Evolutionary conservation across 2,113 vertebrate genomes (phyloP), one percentile per base, ranked within the genome.

Genomic region (Motacilla alba): DNA sequence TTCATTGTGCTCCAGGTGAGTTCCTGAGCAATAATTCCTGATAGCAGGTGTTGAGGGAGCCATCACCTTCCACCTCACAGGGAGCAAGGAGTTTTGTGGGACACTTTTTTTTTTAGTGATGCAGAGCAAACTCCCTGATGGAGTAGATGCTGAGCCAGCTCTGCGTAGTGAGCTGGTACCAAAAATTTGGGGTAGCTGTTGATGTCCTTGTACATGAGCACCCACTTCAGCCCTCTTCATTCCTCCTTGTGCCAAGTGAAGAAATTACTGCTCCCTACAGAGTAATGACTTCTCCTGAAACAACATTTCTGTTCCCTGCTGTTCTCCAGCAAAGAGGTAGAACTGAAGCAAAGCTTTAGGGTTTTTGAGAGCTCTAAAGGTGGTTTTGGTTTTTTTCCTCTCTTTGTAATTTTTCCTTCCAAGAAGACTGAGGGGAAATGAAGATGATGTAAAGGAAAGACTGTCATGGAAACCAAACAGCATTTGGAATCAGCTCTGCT

Each of bases 381-480:
- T 5, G 4, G 8, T 24, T 46, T 22, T 30, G 17, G 5, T 15
- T 83, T 59, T 66, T 27, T n/a, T 3, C 15, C 9, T 35, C 19
- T 41, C 21, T 24, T 27, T 52, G 39, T 39, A 16, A 37, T n/a
- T 56, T 62, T 46, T 47, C 13, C 18, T 50, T 39, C 13, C 28
- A 46, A 74, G 73, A 74, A 82, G 67, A 55, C 52, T 0, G 1
- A 86, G 39, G 35, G 60, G 69, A 90, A 87, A 31, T 83, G 46
- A 62, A 83, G 69, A 50, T 63, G 82, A 80, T 91, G 75, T 44
- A 37, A 90, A 83, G 77, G 39, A 35, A 73, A 39, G 89, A 63
- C 56, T 93, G 91, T 83, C 86, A 87, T 90, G 86, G 95, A 69
- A 91, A 96, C 83, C 77, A 84, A 27, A 46, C 21, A 73, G 74